Conservation (phyloP, 2,113 vertebrate species). For the Campylomormyrus tamandua region DNA sequence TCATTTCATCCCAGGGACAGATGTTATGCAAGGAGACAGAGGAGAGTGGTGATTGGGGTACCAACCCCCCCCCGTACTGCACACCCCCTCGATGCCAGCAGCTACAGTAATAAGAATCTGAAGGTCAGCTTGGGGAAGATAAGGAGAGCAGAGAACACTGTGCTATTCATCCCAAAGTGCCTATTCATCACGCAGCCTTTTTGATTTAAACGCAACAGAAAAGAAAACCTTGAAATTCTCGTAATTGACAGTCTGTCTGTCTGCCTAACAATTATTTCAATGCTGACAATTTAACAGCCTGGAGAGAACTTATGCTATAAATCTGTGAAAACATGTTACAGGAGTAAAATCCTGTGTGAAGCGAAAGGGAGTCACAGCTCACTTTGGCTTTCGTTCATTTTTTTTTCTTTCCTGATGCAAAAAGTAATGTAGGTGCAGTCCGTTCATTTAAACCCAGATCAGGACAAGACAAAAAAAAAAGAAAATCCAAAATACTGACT, state of each 20-base stretch:
- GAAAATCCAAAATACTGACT: background rate
- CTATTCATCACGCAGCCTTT: background rate
- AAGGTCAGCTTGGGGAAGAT: constrained; percentile 5
- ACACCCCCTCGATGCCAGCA: background rate
- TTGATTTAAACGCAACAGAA: constrained; percentile 5
- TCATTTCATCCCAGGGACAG: background rate
- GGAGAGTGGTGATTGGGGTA: background rate
- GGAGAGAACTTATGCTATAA: background rate
- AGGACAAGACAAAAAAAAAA: background rate
- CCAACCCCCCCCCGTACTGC: background rate
- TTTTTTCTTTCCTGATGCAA: background rate
- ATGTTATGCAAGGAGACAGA: background rate
- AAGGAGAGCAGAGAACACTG: background rate
- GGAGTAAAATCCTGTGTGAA: background rate
- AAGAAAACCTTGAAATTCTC: background rate
- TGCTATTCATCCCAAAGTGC: background rate
- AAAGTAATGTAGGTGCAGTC: background rate
- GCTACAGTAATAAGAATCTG: constrained; percentile 8
- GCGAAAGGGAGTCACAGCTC: background rate
- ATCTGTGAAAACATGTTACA: background rate
- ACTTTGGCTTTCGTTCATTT: background rate
- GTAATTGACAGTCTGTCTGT: background rate
- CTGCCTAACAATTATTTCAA: background rate
- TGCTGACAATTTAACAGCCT: background rate
- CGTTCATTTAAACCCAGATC: background rate